Evolutionary conservation across 1,140 invertebrate species (phyloP), one percentile per base, ranked within the genome.

Genomic region (Neodiprion fabricii): DNA sequence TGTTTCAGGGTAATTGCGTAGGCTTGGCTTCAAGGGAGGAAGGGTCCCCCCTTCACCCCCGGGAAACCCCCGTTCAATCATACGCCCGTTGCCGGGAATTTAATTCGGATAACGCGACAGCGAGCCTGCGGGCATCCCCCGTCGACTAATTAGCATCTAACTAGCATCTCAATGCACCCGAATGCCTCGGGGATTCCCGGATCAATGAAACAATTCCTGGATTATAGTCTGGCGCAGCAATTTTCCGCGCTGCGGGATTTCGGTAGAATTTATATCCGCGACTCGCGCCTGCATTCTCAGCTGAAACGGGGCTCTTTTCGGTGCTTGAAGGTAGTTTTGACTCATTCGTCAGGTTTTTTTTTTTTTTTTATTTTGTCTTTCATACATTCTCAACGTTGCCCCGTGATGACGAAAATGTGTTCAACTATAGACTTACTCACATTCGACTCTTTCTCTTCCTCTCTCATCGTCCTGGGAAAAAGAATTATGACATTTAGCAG

Each of bases 91-190:
- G 28, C 28, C 28, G 28, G 11, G 3, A 61, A 61, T 61, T 61
- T 61, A 14, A 61, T 61, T 61, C 11, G 53, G n/a, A 61, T 61
- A 61, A 61, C n/a, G 53, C n/a, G 53, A 61, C 53, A 9, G 53
- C 11, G 11, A 14, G 53, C 1, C n/a, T 5, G 53, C 8, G n/a
- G 53, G 53, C 53, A 61, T 61, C n/a, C 53, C 53, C n/a, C 11
- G n/a, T 61, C 11, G 53, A 61, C 53, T 61, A 17, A 61, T 61
- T 17, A 61, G 53, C 53, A 61, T 61, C 53, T 61, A 61, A 61
- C 53, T 12, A 61, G n/a, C 53, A 61, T 61, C 53, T 61, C 53
- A 61, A 61, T 61, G 53, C 53, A 61, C n/a, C n/a, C 4, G n/a
- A 61, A 61, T 61, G 53, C 53, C 53, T 61, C 53, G n/a, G 53